A percentile compares a stretch with the other conserved stretches of the same genome.
Evolutionary conservation across 1,140 invertebrate species (phyloP).

Genomic region (Drosophila ficusphila): DNA sequence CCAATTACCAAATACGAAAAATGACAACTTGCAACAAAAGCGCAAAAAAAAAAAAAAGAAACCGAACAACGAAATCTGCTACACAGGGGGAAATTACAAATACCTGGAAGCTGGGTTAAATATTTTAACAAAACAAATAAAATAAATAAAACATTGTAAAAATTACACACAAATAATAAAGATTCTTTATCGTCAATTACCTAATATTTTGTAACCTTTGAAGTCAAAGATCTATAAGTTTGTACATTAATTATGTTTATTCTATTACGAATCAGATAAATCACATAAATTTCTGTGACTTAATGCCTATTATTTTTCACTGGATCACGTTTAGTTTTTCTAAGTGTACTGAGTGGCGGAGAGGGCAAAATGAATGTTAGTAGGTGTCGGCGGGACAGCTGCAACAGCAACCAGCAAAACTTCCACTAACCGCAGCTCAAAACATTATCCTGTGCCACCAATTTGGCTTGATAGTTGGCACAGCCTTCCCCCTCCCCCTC

Average conservation of each 20-base stretch:
- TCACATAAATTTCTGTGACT: no score
- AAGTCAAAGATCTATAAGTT: no score
- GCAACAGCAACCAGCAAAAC: slow-evolving; percentile 49
- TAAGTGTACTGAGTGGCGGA: slow-evolving; percentile 6
- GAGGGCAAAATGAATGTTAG: slow-evolving; percentile 6
- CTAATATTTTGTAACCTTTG: no score
- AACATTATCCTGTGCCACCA: slow-evolving; percentile 81
- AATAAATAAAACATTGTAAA: neutral
- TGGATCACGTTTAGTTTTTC: neutral
- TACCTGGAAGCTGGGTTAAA: no score
- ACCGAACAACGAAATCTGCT: slow-evolving; percentile 13
- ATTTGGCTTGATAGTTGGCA: slow-evolving; percentile 79
- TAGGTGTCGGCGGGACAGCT: slow-evolving; percentile 41
- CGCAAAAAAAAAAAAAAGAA: slow-evolving; percentile 16
- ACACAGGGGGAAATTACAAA: slow-evolving; percentile 10
- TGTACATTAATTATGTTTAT: no score
- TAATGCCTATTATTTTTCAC: no score
- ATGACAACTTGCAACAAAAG: slow-evolving; percentile 74
- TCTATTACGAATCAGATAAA: no score
- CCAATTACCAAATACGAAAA: slow-evolving; percentile 81
- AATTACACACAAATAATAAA: no score
- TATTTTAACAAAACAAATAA: neutral
- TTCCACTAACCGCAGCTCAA: slow-evolving; percentile 75
- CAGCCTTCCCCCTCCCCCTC: slow-evolving; percentile 25
- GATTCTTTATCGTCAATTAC: no score